phyloP scores from a whole-genome alignment of 2,113 vertebrate species.

The Parus major region DNA sequence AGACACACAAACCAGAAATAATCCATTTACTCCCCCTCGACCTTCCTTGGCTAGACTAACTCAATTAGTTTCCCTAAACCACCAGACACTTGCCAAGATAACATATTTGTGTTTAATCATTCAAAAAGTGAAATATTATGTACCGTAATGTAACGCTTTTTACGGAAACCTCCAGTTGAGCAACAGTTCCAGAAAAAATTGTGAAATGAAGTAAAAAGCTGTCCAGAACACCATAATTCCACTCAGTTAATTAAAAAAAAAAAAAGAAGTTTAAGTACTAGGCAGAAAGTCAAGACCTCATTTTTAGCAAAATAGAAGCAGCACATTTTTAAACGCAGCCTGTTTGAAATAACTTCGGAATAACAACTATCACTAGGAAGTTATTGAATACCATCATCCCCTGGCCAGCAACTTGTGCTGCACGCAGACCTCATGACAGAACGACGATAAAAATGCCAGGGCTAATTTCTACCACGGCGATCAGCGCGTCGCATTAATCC shows the following conservation, averaged over 20 bases:
- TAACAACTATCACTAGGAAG: constrained; percentile 26
- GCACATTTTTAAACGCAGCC: neutral
- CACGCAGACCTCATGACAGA: neutral
- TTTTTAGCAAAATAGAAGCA: neutral
- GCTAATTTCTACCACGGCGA: neutral
- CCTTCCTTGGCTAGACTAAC: constrained; percentile 17
- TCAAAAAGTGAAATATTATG: constrained; percentile 57
- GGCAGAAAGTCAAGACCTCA: neutral
- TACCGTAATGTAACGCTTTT: constrained; percentile 1
- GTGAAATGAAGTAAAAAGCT: constrained; percentile 46
- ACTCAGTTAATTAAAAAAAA: constrained; percentile 2
- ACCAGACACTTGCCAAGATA: constrained; percentile 39
- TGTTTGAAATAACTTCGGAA: constrained; percentile 11
- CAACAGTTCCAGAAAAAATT: constrained; percentile 45
- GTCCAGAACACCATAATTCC: neutral
- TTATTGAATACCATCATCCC: neutral
- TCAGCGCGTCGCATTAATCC: neutral
- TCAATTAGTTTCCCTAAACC: constrained; percentile 40
- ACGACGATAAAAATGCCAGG: neutral
- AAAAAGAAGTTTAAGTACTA: neutral
- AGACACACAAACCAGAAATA: constrained; percentile 41
- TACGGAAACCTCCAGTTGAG: constrained; percentile 45
- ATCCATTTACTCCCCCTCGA: neutral
- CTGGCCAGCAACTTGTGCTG: neutral
- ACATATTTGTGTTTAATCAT: constrained; percentile 61